These are phyloP conservation scores for Scaptomyza pallida DNA, from an alignment of 1,140 invertebrate genomes.

Conservation along the genomic window DNA sequence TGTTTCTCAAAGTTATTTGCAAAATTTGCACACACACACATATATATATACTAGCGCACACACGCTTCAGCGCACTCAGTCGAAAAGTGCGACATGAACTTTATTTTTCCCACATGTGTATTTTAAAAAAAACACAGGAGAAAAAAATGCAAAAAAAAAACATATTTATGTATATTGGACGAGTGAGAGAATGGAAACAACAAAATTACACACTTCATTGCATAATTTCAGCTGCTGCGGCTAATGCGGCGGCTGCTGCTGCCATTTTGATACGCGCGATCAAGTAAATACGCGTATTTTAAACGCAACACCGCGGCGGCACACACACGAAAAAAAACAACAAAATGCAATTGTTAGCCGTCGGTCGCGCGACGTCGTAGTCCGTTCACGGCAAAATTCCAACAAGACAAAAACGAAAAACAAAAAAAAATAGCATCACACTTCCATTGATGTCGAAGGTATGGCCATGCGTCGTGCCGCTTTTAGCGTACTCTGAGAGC, in stretches of 20 bases:
- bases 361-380: slow-evolving; percentile 45
- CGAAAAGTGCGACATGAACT: slow-evolving; percentile 31
- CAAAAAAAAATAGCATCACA: slow-evolving; percentile 34
- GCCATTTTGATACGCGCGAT: slow-evolving; percentile 60
- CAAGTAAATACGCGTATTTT: slow-evolving; percentile 52
- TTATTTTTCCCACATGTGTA: slow-evolving; percentile 48
- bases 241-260: slow-evolving; percentile 48
- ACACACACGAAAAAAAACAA: slow-evolving; percentile 48
- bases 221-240: slow-evolving; percentile 60
- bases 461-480: neutral
- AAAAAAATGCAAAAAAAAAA: slow-evolving; percentile 31
- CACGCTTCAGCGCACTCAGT: slow-evolving; percentile 8
- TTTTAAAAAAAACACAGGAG: slow-evolving; percentile 24
- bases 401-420: slow-evolving; percentile 41
- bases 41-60: neutral
- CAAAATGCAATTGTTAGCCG: slow-evolving; percentile 52
- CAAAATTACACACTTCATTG: slow-evolving; percentile 62
- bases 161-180: neutral
- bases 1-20: slow-evolving; percentile 25
- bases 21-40: slow-evolving; percentile 30
- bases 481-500: slow-evolving; percentile 20
- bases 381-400: slow-evolving; percentile 53
- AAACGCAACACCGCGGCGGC: slow-evolving; percentile 50
- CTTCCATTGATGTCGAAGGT: neutral
- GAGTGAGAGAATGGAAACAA: slow-evolving; percentile 20